Conservation (phyloP, 2,888 invertebrate species). For the Rugalucina vietnamica region DNA sequence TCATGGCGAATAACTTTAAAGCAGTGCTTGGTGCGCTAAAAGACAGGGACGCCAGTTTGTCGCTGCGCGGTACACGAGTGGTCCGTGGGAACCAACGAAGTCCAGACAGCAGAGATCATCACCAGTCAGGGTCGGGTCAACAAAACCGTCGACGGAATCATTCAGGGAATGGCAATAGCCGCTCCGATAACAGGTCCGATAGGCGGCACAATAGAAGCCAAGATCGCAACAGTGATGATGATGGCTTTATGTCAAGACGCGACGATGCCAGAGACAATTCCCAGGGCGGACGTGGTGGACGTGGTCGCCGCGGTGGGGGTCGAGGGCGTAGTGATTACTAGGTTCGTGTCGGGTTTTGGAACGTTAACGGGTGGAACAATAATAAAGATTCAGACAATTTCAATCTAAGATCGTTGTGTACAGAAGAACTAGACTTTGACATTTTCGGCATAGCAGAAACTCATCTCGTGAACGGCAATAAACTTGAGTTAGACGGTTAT, state of each 20-base stretch:
- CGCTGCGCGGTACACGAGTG: not conserved
- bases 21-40: not conserved
- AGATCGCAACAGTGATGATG: not conserved
- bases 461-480: not conserved
- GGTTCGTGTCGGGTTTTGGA: conserved; percentile 17
- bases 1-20: not conserved
- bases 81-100: not conserved
- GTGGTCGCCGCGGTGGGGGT: not conserved
- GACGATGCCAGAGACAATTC: not conserved
- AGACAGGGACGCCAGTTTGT: not conserved
- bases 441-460: conserved; percentile 5
- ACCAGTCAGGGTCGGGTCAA: not conserved
- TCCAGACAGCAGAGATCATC: not conserved
- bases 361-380: not conserved
- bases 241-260: not conserved
- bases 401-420: not conserved
- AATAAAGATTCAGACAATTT: not conserved
- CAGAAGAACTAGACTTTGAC: not conserved
- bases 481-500: not conserved
- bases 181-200: not conserved
- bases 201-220: not conserved
- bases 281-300: not conserved
- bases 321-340: not conserved
- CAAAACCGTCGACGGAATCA: not conserved
- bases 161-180: not conserved